phyloP scores from a whole-genome alignment of 2,797 vertebrate genomes.

The Menidia menidia region DNA sequence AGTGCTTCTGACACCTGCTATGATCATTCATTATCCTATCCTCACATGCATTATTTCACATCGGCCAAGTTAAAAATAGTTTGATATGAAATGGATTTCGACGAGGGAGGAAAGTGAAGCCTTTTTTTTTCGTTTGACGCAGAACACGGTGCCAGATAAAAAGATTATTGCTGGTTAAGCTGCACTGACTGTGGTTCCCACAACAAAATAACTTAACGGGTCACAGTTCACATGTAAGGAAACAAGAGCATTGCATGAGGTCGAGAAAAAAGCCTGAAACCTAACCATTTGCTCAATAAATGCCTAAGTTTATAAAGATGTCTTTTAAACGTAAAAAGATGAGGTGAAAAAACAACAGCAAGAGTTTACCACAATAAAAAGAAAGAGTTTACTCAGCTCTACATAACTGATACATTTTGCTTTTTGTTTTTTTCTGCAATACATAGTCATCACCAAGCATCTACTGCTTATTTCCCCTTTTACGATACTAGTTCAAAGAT shows the following conservation, averaged over 20 bases:
- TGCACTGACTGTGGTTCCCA: constrained; percentile 49
- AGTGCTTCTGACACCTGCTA: constrained; percentile 71
- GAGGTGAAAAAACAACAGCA: too few species aligned
- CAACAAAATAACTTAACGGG: constrained; percentile 68
- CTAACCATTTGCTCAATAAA: constrained; percentile 1
- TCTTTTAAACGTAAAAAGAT: neutral
- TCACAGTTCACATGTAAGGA: constrained; percentile 69
- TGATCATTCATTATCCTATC: constrained; percentile 63
- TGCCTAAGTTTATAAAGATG: constrained; percentile 8
- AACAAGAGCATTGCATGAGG: constrained; percentile 50
- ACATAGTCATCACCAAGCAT: too few species aligned
- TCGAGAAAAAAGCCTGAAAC: constrained; percentile 3
- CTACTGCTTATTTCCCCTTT: too few species aligned
- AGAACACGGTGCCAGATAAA: constrained; percentile 63
- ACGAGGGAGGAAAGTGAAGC: constrained; percentile 56
- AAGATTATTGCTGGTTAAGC: constrained; percentile 74
- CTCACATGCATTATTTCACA: constrained; percentile 66
- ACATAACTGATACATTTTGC: neutral
- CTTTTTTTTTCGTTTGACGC: constrained; percentile 56
- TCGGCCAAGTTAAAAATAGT: constrained; percentile 65
- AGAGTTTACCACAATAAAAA: neutral
- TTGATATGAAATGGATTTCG: constrained; percentile 52
- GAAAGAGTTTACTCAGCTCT: neutral
- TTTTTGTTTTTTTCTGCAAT: constrained; percentile 2
- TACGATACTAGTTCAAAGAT: too few species aligned